Evolutionary conservation across 2,797 vertebrate species (phyloP).

Genomic region (Serranus cabrilla): DNA sequence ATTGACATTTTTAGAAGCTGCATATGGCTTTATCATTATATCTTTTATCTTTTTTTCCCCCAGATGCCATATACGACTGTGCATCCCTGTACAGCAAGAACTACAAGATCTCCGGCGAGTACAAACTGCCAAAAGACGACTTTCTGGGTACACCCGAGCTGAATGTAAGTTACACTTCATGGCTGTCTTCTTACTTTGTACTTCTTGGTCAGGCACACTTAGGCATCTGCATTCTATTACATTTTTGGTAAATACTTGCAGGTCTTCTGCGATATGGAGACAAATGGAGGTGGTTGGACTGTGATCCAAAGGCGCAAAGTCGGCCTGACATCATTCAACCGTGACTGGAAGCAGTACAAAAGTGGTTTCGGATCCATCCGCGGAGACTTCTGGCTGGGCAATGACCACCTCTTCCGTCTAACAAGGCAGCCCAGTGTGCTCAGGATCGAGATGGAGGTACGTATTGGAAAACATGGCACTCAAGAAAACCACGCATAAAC

Average conservation of each 20-base stretch:
- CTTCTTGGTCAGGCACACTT: not conserved
- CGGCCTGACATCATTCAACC: slow-evolving; percentile 93
- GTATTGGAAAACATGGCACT: slow-evolving; percentile 36
- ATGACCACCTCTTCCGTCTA: slow-evolving; percentile 94
- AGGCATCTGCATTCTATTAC: slow-evolving; percentile 1
- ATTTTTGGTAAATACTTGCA: slow-evolving; percentile 61
- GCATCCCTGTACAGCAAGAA: slow-evolving; percentile 94
- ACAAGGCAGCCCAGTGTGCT: slow-evolving; percentile 92
- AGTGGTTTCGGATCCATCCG: slow-evolving; percentile 94
- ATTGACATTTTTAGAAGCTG: slow-evolving; percentile 36
- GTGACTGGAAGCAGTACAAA: slow-evolving; percentile 96
- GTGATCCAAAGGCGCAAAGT: slow-evolving; percentile 95
- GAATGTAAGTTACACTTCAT: slow-evolving; percentile 84
- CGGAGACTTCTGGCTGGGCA: slow-evolving; percentile 99
- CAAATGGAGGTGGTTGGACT: slow-evolving; percentile 95
- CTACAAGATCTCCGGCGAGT: slow-evolving; percentile 95
- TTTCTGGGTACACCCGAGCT: slow-evolving; percentile 94
- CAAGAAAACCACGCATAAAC: slow-evolving; percentile 32
- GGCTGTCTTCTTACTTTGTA: not conserved
- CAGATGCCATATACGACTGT: slow-evolving; percentile 97
- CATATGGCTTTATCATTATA: slow-evolving; percentile 64
- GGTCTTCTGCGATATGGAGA: slow-evolving; percentile 98
- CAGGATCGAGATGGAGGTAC: slow-evolving; percentile 94
- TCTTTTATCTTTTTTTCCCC: slow-evolving; percentile 22
- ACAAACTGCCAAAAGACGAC: slow-evolving; percentile 96